phyloP scores from a whole-genome alignment of 2,888 invertebrate genomes.

The Drepana falcataria region DNA sequence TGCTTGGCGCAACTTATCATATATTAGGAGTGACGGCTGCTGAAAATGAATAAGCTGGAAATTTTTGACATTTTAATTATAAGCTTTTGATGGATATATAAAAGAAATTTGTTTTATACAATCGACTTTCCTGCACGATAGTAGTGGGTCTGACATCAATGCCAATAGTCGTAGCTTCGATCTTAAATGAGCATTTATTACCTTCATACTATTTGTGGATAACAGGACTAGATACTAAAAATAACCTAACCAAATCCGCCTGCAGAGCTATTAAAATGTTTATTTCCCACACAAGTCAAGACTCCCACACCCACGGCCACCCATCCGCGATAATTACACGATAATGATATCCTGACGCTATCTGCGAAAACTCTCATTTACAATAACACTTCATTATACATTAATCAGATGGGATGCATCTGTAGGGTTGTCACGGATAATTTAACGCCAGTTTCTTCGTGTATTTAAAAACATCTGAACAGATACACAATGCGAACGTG shows the following conservation, averaged over 20 bases:
- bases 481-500: no score
- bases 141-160: no score
- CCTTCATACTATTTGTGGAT: neutral
- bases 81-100: neutral
- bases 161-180: no score
- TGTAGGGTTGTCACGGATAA: neutral
- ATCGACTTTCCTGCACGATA: no score
- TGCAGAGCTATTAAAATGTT: neutral
- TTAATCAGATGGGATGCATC: conserved; percentile 2
- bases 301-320: conserved; percentile 6
- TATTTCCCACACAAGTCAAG: neutral
- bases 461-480: no score
- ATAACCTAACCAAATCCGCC: neutral
- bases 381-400: conserved; percentile 3
- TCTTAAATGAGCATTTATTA: no score
- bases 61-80: neutral
- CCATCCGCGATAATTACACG: conserved; percentile 4
- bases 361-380: conserved; percentile 1
- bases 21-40: conserved; percentile 4
- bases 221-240: neutral
- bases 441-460: neutral
- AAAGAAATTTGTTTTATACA: no score
- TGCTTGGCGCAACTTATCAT: conserved; percentile 10
- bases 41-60: conserved; percentile 8
- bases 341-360: conserved; percentile 6